A percentile compares a stretch with the other conserved stretches of the same genome.
Conservation (phyloP, 2,113 vertebrate genomes). For the Xenopus laevis region DNA sequence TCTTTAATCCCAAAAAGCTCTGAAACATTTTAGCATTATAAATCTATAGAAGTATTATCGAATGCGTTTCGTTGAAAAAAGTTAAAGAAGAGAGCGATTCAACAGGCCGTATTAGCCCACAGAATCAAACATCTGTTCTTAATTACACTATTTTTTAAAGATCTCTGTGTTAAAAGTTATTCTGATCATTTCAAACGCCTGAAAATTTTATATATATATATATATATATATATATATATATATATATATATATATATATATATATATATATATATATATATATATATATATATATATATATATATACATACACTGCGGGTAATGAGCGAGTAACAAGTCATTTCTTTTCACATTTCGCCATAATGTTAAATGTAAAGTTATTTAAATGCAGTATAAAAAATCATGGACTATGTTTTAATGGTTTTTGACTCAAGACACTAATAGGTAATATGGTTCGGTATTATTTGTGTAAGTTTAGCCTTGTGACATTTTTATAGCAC, state of each 20-base stretch:
- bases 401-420: slow-evolving; percentile 40
- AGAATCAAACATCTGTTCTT: slow-evolving; percentile 39
- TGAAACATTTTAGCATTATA: slow-evolving; percentile 12
- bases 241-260: not conserved
- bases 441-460: slow-evolving; percentile 25
- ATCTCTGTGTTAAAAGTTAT: slow-evolving; percentile 34
- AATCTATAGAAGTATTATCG: slow-evolving; percentile 32
- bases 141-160: slow-evolving; percentile 40
- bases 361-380: slow-evolving; percentile 38
- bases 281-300: no score
- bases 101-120: slow-evolving; percentile 33
- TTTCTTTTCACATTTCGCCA: slow-evolving; percentile 38
- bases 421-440: slow-evolving; percentile 39
- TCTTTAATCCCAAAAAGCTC: slow-evolving; percentile 11
- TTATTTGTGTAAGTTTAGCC: slow-evolving; percentile 37
- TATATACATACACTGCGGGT: slow-evolving; percentile 17
- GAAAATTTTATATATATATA: slow-evolving; percentile 17
- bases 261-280: slow-evolving; percentile 7
- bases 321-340: slow-evolving; percentile 36
- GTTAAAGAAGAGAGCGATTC: slow-evolving; percentile 32
- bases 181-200: slow-evolving; percentile 12
- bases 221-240: no score
- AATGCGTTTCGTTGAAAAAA: slow-evolving; percentile 12
- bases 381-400: slow-evolving; percentile 35
- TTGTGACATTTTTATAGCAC: slow-evolving; percentile 24